These are phyloP conservation scores for Phaenicophaeus curvirostris DNA, from an alignment of 2,797 vertebrate species.

Conservation along the genomic window DNA sequence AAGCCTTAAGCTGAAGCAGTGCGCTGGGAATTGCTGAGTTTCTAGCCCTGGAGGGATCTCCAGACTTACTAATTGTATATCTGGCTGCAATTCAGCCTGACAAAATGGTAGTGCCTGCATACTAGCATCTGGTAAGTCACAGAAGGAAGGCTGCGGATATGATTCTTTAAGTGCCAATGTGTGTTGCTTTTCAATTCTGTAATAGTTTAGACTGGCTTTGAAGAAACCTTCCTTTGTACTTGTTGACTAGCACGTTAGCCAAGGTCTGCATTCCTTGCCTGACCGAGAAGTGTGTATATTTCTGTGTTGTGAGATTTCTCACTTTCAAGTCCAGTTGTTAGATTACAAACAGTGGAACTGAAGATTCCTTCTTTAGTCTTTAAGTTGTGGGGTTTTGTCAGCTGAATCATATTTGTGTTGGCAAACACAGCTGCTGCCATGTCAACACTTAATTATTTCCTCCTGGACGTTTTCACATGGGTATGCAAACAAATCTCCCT, in stretches of 20 bases:
- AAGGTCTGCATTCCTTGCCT: not conserved
- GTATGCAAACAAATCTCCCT: not conserved
- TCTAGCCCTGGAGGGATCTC: not conserved
- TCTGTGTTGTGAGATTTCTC: not conserved
- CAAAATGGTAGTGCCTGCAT: not conserved
- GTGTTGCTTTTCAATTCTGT: not conserved
- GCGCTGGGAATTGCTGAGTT: not conserved
- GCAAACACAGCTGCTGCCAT: conserved; percentile 7
- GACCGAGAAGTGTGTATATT: not conserved
- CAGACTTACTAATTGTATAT: not conserved
- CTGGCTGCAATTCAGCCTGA: not conserved
- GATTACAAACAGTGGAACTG: not conserved
- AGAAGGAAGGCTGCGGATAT: not conserved
- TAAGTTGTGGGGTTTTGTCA: not conserved
- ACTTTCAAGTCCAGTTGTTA: not conserved
- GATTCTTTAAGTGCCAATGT: not conserved
- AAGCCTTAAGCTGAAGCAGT: not conserved
- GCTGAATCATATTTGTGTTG: not conserved
- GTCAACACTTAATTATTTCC: conserved; percentile 21
- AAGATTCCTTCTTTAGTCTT: not conserved
- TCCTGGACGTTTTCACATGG: not conserved
- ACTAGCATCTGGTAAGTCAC: not conserved
- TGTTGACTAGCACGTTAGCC: not conserved
- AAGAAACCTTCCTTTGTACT: not conserved
- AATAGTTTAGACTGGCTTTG: not conserved